Evolutionary conservation across 2,888 invertebrate species (phyloP).

Genomic region (Sarcophaga subvicina): DNA sequence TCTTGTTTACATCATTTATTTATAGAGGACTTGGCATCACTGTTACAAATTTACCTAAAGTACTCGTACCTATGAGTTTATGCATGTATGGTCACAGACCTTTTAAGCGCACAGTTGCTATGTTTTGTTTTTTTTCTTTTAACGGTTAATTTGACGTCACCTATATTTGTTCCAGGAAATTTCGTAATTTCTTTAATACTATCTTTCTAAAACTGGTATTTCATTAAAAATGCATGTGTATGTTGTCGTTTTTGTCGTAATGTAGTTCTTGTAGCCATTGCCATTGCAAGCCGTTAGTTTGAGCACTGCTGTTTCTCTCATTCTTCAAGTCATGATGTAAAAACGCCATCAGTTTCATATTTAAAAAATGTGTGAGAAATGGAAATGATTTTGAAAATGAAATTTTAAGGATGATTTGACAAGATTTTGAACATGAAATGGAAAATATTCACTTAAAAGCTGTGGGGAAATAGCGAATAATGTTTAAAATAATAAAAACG

Average conservation of each 20-base stretch:
- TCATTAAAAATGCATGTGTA: not conserved
- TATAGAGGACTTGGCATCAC: too few species aligned
- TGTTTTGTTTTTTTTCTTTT: not conserved
- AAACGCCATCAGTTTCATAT: too few species aligned
- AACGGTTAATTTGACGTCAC: constrained; percentile 64
- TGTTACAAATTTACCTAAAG: too few species aligned
- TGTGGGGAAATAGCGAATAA: too few species aligned
- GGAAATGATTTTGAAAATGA: constrained; percentile 54
- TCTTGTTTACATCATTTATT: too few species aligned
- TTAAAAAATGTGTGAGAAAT: constrained; percentile 10
- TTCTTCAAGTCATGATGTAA: too few species aligned
- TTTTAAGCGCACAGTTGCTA: not conserved
- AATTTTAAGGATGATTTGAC: constrained; percentile 34
- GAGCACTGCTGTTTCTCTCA: too few species aligned
- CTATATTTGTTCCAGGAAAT: constrained; percentile 57
- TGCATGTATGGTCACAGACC: too few species aligned
- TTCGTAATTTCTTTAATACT: constrained; percentile 46
- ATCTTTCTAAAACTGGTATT: constrained; percentile 41
- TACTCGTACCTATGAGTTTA: too few species aligned
- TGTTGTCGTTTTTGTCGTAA: not conserved
- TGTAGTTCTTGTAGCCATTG: not conserved
- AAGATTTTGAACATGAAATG: not conserved
- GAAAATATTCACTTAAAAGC: too few species aligned
- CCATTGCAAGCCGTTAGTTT: too few species aligned
- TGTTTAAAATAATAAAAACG: too few species aligned